phyloP scores from a whole-genome alignment of 2,888 invertebrate genomes.

The Emmelina monodactyla region DNA sequence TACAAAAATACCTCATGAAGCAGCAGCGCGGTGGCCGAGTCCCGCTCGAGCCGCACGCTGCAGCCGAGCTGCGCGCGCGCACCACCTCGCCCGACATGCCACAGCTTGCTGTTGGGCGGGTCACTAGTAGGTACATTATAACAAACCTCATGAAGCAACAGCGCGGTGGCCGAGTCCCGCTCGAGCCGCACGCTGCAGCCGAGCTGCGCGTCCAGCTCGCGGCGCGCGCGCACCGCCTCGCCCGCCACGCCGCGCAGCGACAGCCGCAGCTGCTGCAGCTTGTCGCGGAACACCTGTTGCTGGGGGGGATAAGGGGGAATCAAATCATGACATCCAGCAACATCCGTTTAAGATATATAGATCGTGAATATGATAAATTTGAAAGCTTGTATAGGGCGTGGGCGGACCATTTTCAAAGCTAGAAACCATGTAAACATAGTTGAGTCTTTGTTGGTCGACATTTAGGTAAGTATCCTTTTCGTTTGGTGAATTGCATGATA shows the following conservation, averaged over 20 bases:
- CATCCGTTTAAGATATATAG: no score
- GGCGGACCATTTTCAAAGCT: no score
- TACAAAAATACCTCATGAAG: constrained; percentile 29
- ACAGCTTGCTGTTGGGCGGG: no score
- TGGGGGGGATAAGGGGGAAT: no score
- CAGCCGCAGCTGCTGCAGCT: constrained; percentile 26
- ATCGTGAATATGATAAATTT: no score
- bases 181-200: constrained; percentile 25
- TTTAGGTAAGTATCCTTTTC: no score
- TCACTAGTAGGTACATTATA: neutral
- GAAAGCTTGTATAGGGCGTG: no score
- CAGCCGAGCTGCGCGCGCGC: constrained; percentile 30
- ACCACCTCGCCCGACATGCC: constrained; percentile 27
- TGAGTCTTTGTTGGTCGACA: no score
- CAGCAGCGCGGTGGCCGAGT: constrained; percentile 31
- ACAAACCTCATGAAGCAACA: constrained; percentile 35
- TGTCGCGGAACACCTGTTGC: constrained; percentile 29
- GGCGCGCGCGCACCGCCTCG: constrained; percentile 29
- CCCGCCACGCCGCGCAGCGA: constrained; percentile 28
- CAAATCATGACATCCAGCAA: no score
- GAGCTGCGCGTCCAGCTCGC: constrained; percentile 32
- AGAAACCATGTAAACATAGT: no score
- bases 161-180: constrained; percentile 27
- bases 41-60: constrained; percentile 25
- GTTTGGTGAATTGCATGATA: no score